Percentiles rank a stretch among this genome's conserved stretches.
These are phyloP conservation scores for Crotalus tigris DNA, from an alignment of 2,113 vertebrate genomes.

Conservation along the genomic window DNA sequence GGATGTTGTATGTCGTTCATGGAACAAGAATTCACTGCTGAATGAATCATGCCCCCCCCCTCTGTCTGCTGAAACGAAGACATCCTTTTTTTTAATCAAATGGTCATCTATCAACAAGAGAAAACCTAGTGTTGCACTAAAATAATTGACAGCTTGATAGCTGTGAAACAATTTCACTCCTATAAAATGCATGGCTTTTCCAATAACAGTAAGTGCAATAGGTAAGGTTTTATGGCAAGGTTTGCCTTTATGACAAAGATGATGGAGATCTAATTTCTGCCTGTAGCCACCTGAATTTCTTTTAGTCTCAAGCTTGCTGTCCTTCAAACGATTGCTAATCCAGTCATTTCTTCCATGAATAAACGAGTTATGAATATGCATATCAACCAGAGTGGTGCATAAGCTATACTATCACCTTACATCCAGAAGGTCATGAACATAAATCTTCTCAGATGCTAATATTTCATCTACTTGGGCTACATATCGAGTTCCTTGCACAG, in stretches of 20 bases:
- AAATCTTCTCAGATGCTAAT: slow-evolving; percentile 51
- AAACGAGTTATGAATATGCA: slow-evolving; percentile 64
- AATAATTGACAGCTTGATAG: slow-evolving; percentile 61
- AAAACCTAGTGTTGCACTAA: slow-evolving; percentile 49
- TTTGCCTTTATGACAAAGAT: slow-evolving; percentile 38
- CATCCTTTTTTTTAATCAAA: slow-evolving; percentile 56
- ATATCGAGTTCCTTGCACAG: not conserved
- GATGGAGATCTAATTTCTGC: slow-evolving; percentile 37
- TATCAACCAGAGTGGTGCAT: slow-evolving; percentile 44
- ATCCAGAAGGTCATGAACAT: slow-evolving; percentile 51
- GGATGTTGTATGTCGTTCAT: not conserved
- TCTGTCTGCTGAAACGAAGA: slow-evolving; percentile 14
- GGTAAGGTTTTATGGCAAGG: slow-evolving; percentile 38
- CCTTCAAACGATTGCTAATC: slow-evolving; percentile 56
- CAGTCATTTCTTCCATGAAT: slow-evolving; percentile 44
- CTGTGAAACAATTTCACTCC: slow-evolving; percentile 53
- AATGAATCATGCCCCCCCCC: not conserved
- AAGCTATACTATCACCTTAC: slow-evolving; percentile 53
- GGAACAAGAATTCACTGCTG: not conserved
- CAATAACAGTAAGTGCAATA: slow-evolving; percentile 38
- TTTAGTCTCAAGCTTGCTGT: slow-evolving; percentile 32
- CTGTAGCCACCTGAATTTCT: slow-evolving; percentile 23
- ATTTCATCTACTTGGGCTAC: slow-evolving; percentile 24
- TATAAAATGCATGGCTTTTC: slow-evolving; percentile 53
- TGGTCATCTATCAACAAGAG: slow-evolving; percentile 53